Evolutionary conservation across 2,888 invertebrate species (phyloP), one percentile per base, ranked within the genome.

Genomic region (Furcula furcula): DNA sequence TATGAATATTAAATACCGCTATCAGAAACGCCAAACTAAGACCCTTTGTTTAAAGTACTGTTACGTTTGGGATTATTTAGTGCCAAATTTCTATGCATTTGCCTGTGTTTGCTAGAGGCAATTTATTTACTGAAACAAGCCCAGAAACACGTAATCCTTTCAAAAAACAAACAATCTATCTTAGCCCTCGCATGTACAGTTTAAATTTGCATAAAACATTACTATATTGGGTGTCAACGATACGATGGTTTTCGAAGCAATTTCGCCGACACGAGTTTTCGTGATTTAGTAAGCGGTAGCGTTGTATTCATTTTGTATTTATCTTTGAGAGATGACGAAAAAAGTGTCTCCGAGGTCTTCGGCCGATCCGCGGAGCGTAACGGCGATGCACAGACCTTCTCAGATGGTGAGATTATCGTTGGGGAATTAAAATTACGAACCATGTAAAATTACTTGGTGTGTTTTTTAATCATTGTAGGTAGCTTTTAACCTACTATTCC

Each of bases 231-330:
- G 31, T 29, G 28, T 19, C 46, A 52, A n/a, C n/a, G n/a, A n/a
- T n/a, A n/a, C n/a, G n/a, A 45, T 41, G 27, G 46, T 31, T 19
- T 53, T 40, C 19, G 41, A 65, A 63, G 70, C 66, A 65, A 79
- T 79, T 80, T 75, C 61, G 70, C 65, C 68, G 71, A 76, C 79
- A 80, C 79, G 81, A 80, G 65, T 76, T 78, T 73, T 79, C 77
- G 78, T 81, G 77, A 79, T 80, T 78, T 74, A 63, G 68, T 73
- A 72, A 72, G 70, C 61, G 47, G 51, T 54, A 40, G 60, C 63
- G 14, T 75, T 73, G 76, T 73, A 63, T 62, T 57, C 46, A 22
- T 72, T 74, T 72, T 65, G 62, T 55, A 60, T 71, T 76, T 71
- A 77, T 74, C 62, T 61, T 28, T 43, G 40, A 49, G 40, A 49